Conservation (phyloP, 1,140 invertebrate species). For the Mylabris phalerata region DNA sequence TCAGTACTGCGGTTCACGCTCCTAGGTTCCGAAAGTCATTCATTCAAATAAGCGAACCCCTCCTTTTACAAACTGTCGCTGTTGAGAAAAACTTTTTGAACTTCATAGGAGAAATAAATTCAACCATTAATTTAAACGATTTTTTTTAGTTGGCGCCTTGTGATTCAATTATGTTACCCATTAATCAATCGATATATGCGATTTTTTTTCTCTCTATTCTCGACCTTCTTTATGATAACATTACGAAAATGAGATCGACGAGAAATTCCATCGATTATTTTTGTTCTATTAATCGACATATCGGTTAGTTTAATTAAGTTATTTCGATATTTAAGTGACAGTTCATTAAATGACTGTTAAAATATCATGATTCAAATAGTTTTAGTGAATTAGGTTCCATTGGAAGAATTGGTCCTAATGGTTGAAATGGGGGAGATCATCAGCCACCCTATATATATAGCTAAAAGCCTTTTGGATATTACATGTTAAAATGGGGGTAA, state of each 20-base stretch:
- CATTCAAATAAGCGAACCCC: conserved; percentile 34
- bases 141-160: conserved; percentile 38
- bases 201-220: no score
- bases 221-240: conserved; percentile 30
- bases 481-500: conserved; percentile 44
- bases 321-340: no score
- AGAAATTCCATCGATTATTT: no score
- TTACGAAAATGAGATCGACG: conserved; percentile 33
- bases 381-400: no score
- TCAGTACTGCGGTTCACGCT: conserved; percentile 32
- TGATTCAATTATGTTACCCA: conserved; percentile 38
- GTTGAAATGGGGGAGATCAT: conserved; percentile 23
- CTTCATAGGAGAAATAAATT: conserved; percentile 38
- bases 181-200: conserved; percentile 38
- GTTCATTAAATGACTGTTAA: no score
- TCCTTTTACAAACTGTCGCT: conserved; percentile 36
- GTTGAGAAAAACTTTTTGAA: conserved; percentile 35
- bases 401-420: conserved; percentile 6
- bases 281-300: no score
- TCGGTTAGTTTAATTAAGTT: no score
- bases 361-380: no score
- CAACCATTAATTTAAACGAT: conserved; percentile 32
- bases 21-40: conserved; percentile 26
- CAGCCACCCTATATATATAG: conserved; percentile 31
- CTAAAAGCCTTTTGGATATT: conserved; percentile 45